Evolutionary conservation across 1,140 invertebrate genomes (phyloP).

Genomic region (Anadara kagoshimensis): DNA sequence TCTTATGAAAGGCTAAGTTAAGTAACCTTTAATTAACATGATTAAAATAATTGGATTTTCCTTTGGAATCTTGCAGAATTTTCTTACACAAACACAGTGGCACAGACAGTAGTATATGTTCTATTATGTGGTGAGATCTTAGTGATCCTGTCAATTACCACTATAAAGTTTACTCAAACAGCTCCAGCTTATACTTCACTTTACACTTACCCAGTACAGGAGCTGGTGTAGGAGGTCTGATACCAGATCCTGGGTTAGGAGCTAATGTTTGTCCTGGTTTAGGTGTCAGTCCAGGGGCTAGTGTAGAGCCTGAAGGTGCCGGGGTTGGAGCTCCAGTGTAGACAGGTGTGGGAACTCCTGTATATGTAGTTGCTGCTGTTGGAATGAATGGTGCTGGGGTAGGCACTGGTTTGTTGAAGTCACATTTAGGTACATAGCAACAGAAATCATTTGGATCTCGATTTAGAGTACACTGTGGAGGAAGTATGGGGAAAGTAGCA

Average conservation of each 20-base stretch:
- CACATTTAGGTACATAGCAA: conserved; percentile 53
- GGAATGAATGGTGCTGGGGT: conserved; percentile 34
- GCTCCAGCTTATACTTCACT: too few species aligned
- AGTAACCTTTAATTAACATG: too few species aligned
- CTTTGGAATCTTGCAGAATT: too few species aligned
- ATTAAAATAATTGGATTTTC: too few species aligned
- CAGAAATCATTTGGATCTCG: conserved; percentile 50
- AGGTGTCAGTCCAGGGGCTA: conserved; percentile 11
- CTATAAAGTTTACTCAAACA: too few species aligned
- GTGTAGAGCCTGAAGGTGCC: conserved; percentile 8
- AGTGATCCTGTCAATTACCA: too few species aligned
- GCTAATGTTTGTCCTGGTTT: background rate
- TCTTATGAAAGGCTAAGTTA: too few species aligned
- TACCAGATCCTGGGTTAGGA: too few species aligned
- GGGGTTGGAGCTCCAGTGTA: background rate
- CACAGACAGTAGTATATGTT: background rate
- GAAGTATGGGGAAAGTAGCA: conserved; percentile 49
- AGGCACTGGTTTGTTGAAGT: conserved; percentile 48
- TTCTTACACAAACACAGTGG: too few species aligned
- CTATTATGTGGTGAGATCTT: background rate
- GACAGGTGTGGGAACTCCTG: conserved; percentile 20
- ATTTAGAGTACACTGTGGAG: conserved; percentile 49
- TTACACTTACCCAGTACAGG: too few species aligned
- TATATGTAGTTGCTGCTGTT: conserved; percentile 17
- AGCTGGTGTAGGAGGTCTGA: too few species aligned